These are phyloP conservation scores for Sminthurides aquaticus DNA, from an alignment of 2,888 invertebrate genomes.

Conservation along the genomic window DNA sequence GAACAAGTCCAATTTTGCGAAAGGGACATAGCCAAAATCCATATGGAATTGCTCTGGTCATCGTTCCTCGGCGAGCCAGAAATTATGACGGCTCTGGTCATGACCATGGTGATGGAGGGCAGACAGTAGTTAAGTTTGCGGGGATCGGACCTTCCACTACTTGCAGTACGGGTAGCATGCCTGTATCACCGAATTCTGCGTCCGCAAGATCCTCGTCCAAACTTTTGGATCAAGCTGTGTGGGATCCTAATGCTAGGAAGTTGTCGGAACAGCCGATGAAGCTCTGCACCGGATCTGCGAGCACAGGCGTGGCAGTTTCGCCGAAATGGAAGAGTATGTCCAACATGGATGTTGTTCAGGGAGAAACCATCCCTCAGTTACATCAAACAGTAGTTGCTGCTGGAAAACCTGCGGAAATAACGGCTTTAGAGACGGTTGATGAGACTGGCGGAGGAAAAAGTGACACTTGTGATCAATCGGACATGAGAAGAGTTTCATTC, in stretches of 20 bases:
- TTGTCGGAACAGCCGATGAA: conserved; percentile 42
- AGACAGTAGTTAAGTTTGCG: too few relatives aligned
- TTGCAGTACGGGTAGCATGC: conserved; percentile 1
- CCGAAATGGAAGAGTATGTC: conserved; percentile 42
- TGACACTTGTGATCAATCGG: too few relatives aligned
- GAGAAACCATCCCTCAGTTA: conserved; percentile 24
- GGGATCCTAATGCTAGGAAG: conserved; percentile 34
- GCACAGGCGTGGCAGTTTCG: conserved; percentile 27
- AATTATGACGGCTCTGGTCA: too few relatives aligned
- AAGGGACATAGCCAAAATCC: conserved; percentile 20
- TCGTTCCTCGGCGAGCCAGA: conserved; percentile 33
- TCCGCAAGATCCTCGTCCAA: conserved; percentile 14
- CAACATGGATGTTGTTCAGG: conserved; percentile 27
- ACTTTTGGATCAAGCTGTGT: conserved; percentile 5
- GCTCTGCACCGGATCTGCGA: conserved; percentile 34
- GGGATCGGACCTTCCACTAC: neutral
- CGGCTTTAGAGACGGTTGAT: too few relatives aligned
- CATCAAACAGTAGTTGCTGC: too few relatives aligned
- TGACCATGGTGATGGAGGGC: too few relatives aligned
- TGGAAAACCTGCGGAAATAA: too few relatives aligned
- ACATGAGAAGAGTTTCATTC: neutral
- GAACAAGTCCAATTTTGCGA: conserved; percentile 41
- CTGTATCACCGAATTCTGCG: conserved; percentile 13
- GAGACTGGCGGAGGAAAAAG: too few relatives aligned
- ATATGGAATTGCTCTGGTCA: conserved; percentile 39